Percentiles rank a stretch among this genome's conserved stretches.
Conservation (phyloP, 2,113 vertebrate species). For the Ameiurus melas region DNA sequence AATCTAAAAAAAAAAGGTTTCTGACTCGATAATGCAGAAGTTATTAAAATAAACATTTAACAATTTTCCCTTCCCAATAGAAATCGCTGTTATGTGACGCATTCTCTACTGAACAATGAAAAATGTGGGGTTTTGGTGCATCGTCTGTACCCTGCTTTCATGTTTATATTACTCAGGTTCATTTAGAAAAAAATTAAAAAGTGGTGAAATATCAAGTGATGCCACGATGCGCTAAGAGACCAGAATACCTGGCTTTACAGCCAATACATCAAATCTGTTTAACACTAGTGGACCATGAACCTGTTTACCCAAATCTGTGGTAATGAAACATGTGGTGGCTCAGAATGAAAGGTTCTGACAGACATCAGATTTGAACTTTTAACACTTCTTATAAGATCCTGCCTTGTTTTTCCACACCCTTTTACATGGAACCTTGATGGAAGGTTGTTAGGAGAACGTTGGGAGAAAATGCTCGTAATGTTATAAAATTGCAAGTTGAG, state of each 20-base stretch:
- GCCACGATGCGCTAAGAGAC: too few relatives aligned
- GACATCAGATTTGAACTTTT: neutral
- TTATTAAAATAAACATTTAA: neutral
- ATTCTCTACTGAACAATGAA: neutral
- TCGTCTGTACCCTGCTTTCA: neutral
- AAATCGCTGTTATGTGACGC: neutral
- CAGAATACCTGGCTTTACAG: too few relatives aligned
- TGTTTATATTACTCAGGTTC: too few relatives aligned
- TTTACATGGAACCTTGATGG: neutral
- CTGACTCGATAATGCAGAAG: neutral
- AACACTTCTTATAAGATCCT: neutral
- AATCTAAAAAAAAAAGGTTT: neutral
- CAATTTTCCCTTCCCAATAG: neutral
- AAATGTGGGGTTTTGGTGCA: neutral
- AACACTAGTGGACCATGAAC: neutral
- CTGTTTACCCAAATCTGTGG: neutral
- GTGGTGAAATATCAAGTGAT: too few relatives aligned
- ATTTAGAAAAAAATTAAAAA: too few relatives aligned
- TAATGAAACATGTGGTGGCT: neutral
- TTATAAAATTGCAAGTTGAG: neutral
- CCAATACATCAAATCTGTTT: too few relatives aligned
- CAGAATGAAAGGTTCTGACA: neutral
- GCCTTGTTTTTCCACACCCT: neutral
- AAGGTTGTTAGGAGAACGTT: neutral
- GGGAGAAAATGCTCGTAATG: neutral